Percentiles rank a stretch among this genome's conserved stretches.
phyloP scores from a whole-genome alignment of 2,113 vertebrate genomes.

The Phrynosoma platyrhinos region DNA sequence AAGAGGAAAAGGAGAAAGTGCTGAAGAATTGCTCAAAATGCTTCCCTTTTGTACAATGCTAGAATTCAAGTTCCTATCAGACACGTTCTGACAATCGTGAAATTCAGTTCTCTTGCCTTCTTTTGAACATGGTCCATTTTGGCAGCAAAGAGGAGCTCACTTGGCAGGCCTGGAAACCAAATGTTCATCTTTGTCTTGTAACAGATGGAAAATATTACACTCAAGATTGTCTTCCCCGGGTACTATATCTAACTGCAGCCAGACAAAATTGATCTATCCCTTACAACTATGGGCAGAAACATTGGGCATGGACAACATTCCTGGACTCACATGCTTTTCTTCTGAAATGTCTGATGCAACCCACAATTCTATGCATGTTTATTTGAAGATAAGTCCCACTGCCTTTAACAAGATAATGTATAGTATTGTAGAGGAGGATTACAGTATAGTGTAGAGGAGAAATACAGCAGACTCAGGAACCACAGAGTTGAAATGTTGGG shows the following conservation, averaged over 20 bases:
- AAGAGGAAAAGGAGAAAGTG: not conserved
- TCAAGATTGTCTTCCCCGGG: constrained; percentile 59
- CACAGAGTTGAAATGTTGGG: not conserved
- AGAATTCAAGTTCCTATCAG: constrained; percentile 51
- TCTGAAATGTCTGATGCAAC: constrained; percentile 27
- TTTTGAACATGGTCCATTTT: constrained; percentile 61
- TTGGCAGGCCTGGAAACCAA: constrained; percentile 65
- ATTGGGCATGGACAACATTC: not conserved
- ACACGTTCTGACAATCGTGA: constrained; percentile 53
- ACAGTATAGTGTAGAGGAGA: no score
- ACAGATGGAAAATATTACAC: constrained; percentile 69
- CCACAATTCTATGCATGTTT: not conserved
- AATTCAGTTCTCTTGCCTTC: constrained; percentile 57
- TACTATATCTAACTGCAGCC: constrained; percentile 60
- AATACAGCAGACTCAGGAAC: not conserved
- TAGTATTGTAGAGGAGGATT: no score
- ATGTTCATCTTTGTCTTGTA: constrained; percentile 66
- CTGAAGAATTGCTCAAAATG: constrained; percentile 43
- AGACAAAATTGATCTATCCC: constrained; percentile 46
- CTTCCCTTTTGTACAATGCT: constrained; percentile 24
- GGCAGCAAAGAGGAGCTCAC: constrained; percentile 64
- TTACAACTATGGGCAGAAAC: constrained; percentile 2
- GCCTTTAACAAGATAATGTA: not conserved
- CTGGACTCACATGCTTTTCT: not conserved
- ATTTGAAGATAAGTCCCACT: not conserved